Percentiles rank a stretch among this genome's conserved stretches.
phyloP scores from a whole-genome alignment of 2,888 invertebrate genomes.

The Cerceris rybyensis region DNA sequence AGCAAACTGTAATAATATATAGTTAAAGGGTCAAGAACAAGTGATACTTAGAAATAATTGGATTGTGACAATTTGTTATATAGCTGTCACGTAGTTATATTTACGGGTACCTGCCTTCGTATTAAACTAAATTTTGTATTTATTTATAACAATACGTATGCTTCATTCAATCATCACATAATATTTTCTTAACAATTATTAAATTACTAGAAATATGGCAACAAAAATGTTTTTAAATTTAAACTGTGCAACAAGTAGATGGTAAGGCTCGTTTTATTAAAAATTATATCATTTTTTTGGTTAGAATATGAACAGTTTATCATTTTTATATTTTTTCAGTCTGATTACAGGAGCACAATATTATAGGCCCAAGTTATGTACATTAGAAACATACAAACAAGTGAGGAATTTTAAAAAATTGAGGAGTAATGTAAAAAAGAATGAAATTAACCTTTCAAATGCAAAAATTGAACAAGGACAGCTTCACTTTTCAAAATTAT shows the following conservation, averaged over 20 bases:
- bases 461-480: slow-evolving; percentile 81
- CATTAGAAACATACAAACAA: slow-evolving; percentile 60
- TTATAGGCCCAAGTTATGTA: slow-evolving; percentile 60
- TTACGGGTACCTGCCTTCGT: neutral
- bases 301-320: neutral
- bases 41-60: too few species aligned
- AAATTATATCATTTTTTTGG: neutral
- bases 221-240: slow-evolving; percentile 65
- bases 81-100: too few species aligned
- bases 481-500: slow-evolving; percentile 82
- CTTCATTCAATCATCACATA: slow-evolving; percentile 6
- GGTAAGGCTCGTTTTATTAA: slow-evolving; percentile 59
- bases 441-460: slow-evolving; percentile 42
- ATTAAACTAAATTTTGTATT: neutral
- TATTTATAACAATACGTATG: neutral
- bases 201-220: slow-evolving; percentile 64
- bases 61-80: too few species aligned
- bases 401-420: slow-evolving; percentile 66
- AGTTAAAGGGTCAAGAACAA: too few species aligned
- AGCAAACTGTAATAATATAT: too few species aligned
- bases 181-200: neutral
- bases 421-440: slow-evolving; percentile 41
- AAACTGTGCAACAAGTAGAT: slow-evolving; percentile 64
- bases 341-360: slow-evolving; percentile 66
- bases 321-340: slow-evolving; percentile 57